phyloP scores from a whole-genome alignment of 2,888 invertebrate genomes.

The Phlogophora meticulosa region DNA sequence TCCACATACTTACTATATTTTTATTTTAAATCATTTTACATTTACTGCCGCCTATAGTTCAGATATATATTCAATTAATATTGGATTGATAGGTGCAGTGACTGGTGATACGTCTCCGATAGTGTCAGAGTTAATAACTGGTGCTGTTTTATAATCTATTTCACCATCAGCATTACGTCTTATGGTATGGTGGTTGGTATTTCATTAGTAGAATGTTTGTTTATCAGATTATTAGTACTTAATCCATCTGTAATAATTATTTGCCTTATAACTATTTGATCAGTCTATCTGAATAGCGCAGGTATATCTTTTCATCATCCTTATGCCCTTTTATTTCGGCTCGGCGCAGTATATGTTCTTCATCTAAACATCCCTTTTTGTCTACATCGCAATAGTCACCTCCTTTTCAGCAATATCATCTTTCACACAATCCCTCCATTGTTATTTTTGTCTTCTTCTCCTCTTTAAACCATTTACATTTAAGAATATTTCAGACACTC shows the following conservation, averaged over 20 bases:
- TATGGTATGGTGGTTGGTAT: slow-evolving; percentile 8
- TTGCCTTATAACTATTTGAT: not conserved
- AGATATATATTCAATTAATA: slow-evolving; percentile 72
- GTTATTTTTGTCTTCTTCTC: too few relatives aligned
- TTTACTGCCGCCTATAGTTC: slow-evolving; percentile 4
- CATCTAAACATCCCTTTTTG: too few relatives aligned
- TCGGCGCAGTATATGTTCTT: too few relatives aligned
- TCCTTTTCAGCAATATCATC: too few relatives aligned
- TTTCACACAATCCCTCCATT: too few relatives aligned
- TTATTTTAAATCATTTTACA: slow-evolving; percentile 15
- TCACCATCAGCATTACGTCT: slow-evolving; percentile 52
- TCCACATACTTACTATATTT: too few relatives aligned
- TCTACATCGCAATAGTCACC: too few relatives aligned
- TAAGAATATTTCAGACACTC: too few relatives aligned
- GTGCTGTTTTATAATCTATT: slow-evolving; percentile 44
- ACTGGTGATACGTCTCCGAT: slow-evolving; percentile 55
- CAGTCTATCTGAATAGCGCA: not conserved
- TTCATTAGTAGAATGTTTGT: slow-evolving; percentile 21
- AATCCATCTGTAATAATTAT: not conserved
- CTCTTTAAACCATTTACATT: too few relatives aligned
- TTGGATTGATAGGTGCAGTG: slow-evolving; percentile 49
- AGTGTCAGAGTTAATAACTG: slow-evolving; percentile 66
- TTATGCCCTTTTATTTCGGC: too few relatives aligned
- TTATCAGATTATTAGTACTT: slow-evolving; percentile 7
- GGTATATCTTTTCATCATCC: not conserved